These are phyloP conservation scores for Aporophyla lueneburgensis DNA, from an alignment of 2,888 invertebrate genomes.

Conservation along the genomic window DNA sequence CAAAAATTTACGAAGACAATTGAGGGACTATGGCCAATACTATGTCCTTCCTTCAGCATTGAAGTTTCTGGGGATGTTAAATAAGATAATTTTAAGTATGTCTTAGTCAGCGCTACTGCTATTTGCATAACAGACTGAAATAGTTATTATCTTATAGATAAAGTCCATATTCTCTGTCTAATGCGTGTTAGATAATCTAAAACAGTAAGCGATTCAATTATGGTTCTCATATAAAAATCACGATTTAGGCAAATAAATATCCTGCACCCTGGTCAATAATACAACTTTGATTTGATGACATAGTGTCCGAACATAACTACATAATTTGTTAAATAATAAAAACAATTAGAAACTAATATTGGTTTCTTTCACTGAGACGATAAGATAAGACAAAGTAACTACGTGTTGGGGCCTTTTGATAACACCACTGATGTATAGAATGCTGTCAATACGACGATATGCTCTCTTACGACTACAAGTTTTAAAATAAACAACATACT, in stretches of 20 bases:
- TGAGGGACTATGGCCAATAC: neutral
- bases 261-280: neutral
- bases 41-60: neutral
- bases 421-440: conserved; percentile 82
- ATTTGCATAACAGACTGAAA: conserved; percentile 12
- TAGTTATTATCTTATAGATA: conserved; percentile 17
- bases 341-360: conserved; percentile 68
- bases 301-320: neutral
- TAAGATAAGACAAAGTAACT: conserved; percentile 88
- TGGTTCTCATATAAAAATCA: neutral
- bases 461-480: conserved; percentile 75
- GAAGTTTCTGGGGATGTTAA: neutral
- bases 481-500: conserved; percentile 67
- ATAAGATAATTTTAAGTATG: neutral
- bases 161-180: neutral
- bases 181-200: conserved; percentile 8
- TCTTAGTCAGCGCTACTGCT: neutral
- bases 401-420: conserved; percentile 82
- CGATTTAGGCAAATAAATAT: neutral
- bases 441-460: conserved; percentile 86
- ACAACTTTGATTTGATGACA: neutral
- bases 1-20: neutral
- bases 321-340: conserved; percentile 29
- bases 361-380: conserved; percentile 80
- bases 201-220: neutral